Conservation (phyloP, 2,888 invertebrate genomes). For the Julus scandinavius region DNA sequence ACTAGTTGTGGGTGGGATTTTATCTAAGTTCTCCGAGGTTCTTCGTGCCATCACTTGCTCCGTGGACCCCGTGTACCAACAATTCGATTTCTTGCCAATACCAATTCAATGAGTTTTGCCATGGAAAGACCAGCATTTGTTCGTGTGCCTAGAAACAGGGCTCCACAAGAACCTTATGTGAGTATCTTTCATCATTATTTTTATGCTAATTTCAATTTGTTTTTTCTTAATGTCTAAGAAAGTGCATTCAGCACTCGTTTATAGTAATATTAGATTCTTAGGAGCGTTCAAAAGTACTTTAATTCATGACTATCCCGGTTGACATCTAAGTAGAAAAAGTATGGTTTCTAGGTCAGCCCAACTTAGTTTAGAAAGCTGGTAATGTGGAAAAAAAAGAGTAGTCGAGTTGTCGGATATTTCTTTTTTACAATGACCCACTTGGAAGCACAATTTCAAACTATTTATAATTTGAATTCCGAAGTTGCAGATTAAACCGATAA, state of each 20-base stretch:
- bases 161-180: conserved; percentile 12
- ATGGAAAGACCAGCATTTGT: conserved; percentile 57
- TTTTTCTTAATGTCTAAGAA: not conserved
- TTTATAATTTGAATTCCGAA: conserved; percentile 14
- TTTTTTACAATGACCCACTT: not conserved
- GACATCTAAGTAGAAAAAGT: not conserved
- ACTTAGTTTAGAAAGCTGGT: not conserved
- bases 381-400: not conserved
- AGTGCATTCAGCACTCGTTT: too few species aligned
- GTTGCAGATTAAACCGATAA: not conserved
- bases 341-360: not conserved
- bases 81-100: not conserved
- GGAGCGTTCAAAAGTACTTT: too few species aligned
- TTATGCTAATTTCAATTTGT: not conserved
- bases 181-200: not conserved
- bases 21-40: not conserved
- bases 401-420: not conserved
- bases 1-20: conserved; percentile 4
- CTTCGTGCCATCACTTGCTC: not conserved
- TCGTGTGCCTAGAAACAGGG: conserved; percentile 53
- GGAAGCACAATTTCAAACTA: not conserved
- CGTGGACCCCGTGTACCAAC: not conserved
- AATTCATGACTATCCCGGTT: not conserved
- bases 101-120: not conserved
- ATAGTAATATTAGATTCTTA: too few species aligned